Percentiles rank a stretch among this genome's conserved stretches.
phyloP scores from a whole-genome alignment of 2,888 invertebrate genomes.

The Drosophila borborema region DNA sequence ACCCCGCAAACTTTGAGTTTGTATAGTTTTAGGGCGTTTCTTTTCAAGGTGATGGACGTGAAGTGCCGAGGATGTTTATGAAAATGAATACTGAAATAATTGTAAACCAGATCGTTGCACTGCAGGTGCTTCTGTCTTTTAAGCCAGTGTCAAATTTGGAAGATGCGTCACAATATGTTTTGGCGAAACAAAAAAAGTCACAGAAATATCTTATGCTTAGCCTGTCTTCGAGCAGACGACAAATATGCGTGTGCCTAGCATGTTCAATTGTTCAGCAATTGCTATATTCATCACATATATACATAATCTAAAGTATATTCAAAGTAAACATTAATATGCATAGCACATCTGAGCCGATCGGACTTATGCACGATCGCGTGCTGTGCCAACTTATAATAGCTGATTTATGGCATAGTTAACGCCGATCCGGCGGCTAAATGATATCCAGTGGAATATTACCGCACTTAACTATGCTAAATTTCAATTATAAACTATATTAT shows the following conservation, averaged over 20 bases:
- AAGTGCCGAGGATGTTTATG: conserved; percentile 22
- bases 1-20: conserved; percentile 40
- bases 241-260: conserved; percentile 40
- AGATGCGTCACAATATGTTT: conserved; percentile 14
- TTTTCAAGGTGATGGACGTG: conserved; percentile 57
- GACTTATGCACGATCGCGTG: conserved; percentile 17
- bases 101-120: conserved; percentile 14
- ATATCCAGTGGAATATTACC: conserved; percentile 20
- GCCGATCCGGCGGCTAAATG: conserved; percentile 7
- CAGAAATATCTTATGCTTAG: conserved; percentile 9
- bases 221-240: conserved; percentile 46
- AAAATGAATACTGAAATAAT: conserved; percentile 4
- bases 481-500: conserved; percentile 21
- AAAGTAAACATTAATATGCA: conserved; percentile 47
- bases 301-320: conserved; percentile 1
- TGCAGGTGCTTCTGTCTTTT: conserved; percentile 18
- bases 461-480: conserved; percentile 13
- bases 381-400: conserved; percentile 27
- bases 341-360: conserved; percentile 31
- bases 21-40: conserved; percentile 39
- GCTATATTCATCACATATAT: neutral
- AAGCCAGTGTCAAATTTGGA: conserved; percentile 3
- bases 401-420: conserved; percentile 44
- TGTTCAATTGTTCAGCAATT: conserved; percentile 19
- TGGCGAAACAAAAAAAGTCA: neutral